Conservation (phyloP, 2,113 vertebrate genomes). For the Hippocampus barbouri region DNA sequence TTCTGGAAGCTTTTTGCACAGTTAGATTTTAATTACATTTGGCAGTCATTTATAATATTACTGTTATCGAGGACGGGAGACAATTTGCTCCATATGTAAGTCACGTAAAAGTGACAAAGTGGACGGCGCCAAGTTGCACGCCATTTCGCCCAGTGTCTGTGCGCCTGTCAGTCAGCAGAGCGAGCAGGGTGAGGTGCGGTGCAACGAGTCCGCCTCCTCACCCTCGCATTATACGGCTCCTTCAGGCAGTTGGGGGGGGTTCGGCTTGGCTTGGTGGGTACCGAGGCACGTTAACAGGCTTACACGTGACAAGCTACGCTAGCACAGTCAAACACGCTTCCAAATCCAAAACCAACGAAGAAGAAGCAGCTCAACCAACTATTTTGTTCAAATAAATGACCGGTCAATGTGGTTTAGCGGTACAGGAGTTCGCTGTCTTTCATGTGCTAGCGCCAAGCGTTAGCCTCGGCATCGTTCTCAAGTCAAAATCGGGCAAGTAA, state of each 20-base stretch:
- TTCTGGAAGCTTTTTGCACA: neutral
- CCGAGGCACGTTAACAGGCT: constrained; percentile 35
- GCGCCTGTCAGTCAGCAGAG: constrained; percentile 39
- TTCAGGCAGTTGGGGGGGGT: constrained; percentile 16
- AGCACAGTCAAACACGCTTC: constrained; percentile 25
- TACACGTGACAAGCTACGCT: constrained; percentile 25
- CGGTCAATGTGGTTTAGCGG: too few relatives aligned
- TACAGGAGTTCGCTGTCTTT: too few relatives aligned
- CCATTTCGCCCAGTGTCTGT: constrained; percentile 42
- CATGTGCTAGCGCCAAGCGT: too few relatives aligned
- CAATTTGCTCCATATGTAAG: neutral
- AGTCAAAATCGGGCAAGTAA: too few relatives aligned
- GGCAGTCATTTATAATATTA: neutral
- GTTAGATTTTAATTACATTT: neutral
- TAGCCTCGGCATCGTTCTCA: too few relatives aligned
- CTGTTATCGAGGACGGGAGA: neutral
- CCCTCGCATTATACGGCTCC: constrained; percentile 29
- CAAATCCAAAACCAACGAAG: too few relatives aligned
- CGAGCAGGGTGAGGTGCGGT: constrained; percentile 28
- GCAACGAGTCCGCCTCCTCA: constrained; percentile 38
- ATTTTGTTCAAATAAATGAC: too few relatives aligned
- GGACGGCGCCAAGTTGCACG: constrained; percentile 35
- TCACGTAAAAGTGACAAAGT: neutral
- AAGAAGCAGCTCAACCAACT: too few relatives aligned
- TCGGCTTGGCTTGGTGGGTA: constrained; percentile 14